phyloP scores from a whole-genome alignment of 1,140 invertebrate species.

The Ericerus pela region DNA sequence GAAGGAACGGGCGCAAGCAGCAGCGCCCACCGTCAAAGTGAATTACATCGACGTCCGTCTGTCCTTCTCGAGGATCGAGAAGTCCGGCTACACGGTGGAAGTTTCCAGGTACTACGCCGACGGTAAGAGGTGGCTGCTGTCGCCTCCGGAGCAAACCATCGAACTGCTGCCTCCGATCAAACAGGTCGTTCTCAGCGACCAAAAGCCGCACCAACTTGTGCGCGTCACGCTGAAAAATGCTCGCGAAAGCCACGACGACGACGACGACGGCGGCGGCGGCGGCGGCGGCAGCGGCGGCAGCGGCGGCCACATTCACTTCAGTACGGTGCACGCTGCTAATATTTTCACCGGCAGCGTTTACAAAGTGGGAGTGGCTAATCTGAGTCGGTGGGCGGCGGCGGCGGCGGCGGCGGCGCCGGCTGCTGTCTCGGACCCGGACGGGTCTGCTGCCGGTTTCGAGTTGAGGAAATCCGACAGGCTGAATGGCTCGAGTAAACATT shows the following conservation, averaged over 20 bases:
- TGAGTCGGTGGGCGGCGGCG: neutral
- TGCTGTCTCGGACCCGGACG: conserved; percentile 10
- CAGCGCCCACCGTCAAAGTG: neutral
- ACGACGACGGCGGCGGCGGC: neutral
- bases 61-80: neutral
- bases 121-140: neutral
- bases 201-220: neutral
- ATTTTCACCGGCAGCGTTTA: conserved; percentile 13
- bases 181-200: neutral
- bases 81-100: neutral
- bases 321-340: conserved; percentile 3
- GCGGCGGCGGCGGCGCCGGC: neutral
- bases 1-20: neutral
- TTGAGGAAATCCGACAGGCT: conserved; percentile 13
- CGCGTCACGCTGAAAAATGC: conserved; percentile 1
- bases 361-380: neutral
- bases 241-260: neutral
- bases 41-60: neutral
- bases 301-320: neutral
- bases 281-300: neutral
- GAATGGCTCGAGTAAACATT: neutral
- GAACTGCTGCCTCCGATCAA: conserved; percentile 8
- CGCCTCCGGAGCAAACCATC: conserved; percentile 3
- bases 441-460: neutral
- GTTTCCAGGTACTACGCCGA: neutral